Percentiles rank a stretch among this genome's conserved stretches.
These are phyloP conservation scores for Hesperophylax magnus DNA, from an alignment of 1,140 invertebrate species.

Conservation along the genomic window DNA sequence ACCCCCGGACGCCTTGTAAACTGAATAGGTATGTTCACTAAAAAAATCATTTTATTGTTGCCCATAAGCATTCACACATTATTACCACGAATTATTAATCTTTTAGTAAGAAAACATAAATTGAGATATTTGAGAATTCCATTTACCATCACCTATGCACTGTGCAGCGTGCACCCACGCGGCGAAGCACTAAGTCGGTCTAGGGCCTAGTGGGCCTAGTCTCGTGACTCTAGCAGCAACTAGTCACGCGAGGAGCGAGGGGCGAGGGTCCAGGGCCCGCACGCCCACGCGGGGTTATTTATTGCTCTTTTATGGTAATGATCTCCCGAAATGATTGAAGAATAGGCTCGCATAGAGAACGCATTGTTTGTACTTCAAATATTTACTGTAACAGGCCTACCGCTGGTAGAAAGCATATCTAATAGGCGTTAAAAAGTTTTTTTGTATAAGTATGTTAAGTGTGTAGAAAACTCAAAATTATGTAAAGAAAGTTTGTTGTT, in stretches of 20 bases:
- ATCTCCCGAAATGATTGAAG: slow-evolving; percentile 27
- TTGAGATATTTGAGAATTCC: not conserved
- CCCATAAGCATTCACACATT: too few relatives aligned
- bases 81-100: too few relatives aligned
- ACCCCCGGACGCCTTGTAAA: too few relatives aligned
- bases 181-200: not conserved
- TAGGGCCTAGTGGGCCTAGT: not conserved
- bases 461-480: too few relatives aligned
- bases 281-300: slow-evolving; percentile 18
- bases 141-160: not conserved
- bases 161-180: not conserved
- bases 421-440: too few relatives aligned
- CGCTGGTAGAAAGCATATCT: too few relatives aligned
- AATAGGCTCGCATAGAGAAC: not conserved
- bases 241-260: slow-evolving; percentile 17
- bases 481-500: too few relatives aligned
- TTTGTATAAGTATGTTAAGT: too few relatives aligned
- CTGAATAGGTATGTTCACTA: too few relatives aligned
- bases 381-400: too few relatives aligned
- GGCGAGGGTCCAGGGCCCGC: not conserved
- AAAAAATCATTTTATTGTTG: too few relatives aligned
- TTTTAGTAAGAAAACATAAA: not conserved
- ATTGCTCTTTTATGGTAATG: slow-evolving; percentile 41
- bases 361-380: slow-evolving; percentile 3
- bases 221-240: not conserved